A percentile compares a stretch with the other conserved stretches of the same genome.
phyloP scores from a whole-genome alignment of 35 echinoderm and acorn worm genomes.

The Patiria miniata region DNA sequence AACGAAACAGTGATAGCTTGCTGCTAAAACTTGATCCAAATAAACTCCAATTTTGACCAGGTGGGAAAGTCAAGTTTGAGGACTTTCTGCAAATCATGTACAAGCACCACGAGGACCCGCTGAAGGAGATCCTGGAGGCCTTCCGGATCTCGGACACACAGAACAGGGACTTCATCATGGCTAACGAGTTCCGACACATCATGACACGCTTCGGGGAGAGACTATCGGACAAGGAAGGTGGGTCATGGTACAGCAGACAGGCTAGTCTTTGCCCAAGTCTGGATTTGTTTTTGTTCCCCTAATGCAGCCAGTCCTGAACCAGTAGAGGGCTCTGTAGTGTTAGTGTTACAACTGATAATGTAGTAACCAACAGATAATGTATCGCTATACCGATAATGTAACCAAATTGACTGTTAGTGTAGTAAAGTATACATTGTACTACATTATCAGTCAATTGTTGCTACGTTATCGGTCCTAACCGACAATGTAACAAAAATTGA shows the following conservation, averaged over 20 bases:
- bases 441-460: too few relatives aligned
- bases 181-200: conserved; percentile 80
- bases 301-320: neutral
- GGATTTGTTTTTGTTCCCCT: neutral
- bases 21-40: neutral
- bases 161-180: conserved; percentile 71
- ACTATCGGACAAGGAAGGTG: conserved; percentile 87
- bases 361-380: neutral
- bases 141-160: conserved; percentile 75
- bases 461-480: too few relatives aligned
- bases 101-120: conserved; percentile 63
- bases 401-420: too few relatives aligned
- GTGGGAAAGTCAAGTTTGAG: conserved; percentile 87
- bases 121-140: conserved; percentile 90
- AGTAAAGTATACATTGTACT: too few relatives aligned
- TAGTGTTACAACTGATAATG: neutral
- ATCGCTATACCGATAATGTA: neutral
- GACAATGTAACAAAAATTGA: too few relatives aligned
- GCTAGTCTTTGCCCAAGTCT: neutral
- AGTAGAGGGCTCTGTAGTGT: neutral
- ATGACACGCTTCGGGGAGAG: conserved; percentile 95
- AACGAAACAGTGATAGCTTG: too few relatives aligned
- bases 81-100: conserved; percentile 83
- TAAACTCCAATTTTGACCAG: neutral
- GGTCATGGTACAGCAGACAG: neutral